These are phyloP conservation scores for Eubasilissa regina DNA, from an alignment of 1,140 invertebrate genomes.

Conservation along the genomic window DNA sequence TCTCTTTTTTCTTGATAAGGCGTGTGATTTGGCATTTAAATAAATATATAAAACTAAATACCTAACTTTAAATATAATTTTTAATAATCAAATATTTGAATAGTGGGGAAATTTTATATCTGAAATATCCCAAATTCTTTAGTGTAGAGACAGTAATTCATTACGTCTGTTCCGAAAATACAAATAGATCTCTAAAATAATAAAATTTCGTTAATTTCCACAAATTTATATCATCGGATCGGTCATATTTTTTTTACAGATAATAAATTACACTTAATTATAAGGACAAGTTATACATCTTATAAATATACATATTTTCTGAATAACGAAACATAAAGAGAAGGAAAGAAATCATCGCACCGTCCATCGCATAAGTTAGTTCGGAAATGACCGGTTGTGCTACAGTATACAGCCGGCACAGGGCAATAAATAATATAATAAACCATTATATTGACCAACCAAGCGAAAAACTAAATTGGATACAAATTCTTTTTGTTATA, in stretches of 20 bases:
- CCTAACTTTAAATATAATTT: too few relatives aligned
- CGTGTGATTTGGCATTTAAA: too few relatives aligned
- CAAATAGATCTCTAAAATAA: too few relatives aligned
- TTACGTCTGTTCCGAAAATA: too few relatives aligned
- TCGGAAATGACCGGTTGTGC: conserved; percentile 52
- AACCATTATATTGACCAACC: conserved; percentile 55
- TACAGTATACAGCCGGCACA: conserved; percentile 48
- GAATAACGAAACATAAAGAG: conserved; percentile 44
- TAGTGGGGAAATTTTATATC: too few relatives aligned
- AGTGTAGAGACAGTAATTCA: too few relatives aligned
- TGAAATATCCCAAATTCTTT: too few relatives aligned
- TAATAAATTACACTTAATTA: conserved; percentile 34
- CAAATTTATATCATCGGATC: neutral
- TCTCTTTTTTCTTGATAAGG: too few relatives aligned
- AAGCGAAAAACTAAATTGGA: conserved; percentile 57
- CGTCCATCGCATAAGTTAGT: conserved; percentile 49
- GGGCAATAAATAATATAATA: conserved; percentile 55
- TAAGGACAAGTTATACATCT: conserved; percentile 10
- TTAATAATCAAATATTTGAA: too few relatives aligned
- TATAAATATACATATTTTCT: conserved; percentile 42
- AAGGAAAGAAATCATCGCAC: conserved; percentile 45
- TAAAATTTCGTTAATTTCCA: too few relatives aligned
- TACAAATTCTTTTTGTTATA: conserved; percentile 50
- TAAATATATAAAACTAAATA: too few relatives aligned
- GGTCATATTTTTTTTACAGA: neutral